Conservation (phyloP, 2,113 vertebrate genomes). For the Herpailurus yagouaroundi region DNA sequence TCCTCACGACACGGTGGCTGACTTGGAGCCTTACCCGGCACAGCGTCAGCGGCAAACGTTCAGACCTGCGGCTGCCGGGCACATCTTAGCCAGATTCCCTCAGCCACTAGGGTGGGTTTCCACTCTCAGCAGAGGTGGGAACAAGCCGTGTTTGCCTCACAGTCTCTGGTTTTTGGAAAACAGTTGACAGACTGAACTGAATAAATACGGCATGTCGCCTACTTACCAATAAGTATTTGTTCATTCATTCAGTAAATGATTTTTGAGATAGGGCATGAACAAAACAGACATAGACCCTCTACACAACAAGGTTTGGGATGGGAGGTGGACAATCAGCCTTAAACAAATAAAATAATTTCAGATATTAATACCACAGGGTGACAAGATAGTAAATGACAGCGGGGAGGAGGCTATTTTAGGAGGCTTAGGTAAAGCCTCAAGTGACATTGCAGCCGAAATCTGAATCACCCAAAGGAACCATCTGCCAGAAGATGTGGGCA, state of each 20-base stretch:
- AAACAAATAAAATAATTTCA: background rate
- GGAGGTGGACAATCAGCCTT: background rate
- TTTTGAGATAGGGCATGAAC: background rate
- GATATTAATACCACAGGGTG: background rate
- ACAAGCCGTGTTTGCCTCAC: background rate
- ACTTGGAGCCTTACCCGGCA: background rate
- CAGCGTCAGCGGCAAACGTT: background rate
- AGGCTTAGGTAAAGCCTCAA: background rate
- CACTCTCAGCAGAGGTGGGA: background rate
- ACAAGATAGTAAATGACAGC: background rate
- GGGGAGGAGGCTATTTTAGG: background rate
- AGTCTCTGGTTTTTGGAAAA: constrained; percentile 5
- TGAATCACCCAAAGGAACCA: background rate
- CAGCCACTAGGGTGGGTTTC: background rate
- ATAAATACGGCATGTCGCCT: background rate
- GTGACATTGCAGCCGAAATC: background rate
- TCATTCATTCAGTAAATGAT: background rate
- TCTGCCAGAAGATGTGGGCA: background rate
- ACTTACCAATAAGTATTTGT: background rate
- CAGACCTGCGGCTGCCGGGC: background rate
- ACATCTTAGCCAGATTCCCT: background rate
- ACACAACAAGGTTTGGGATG: background rate
- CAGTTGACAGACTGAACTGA: background rate
- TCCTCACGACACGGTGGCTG: background rate
- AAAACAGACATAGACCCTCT: background rate